Evolutionary conservation across 2,797 vertebrate genomes (phyloP), one percentile per base, ranked within the genome.

Genomic region (Neosilurus mollespiculum): DNA sequence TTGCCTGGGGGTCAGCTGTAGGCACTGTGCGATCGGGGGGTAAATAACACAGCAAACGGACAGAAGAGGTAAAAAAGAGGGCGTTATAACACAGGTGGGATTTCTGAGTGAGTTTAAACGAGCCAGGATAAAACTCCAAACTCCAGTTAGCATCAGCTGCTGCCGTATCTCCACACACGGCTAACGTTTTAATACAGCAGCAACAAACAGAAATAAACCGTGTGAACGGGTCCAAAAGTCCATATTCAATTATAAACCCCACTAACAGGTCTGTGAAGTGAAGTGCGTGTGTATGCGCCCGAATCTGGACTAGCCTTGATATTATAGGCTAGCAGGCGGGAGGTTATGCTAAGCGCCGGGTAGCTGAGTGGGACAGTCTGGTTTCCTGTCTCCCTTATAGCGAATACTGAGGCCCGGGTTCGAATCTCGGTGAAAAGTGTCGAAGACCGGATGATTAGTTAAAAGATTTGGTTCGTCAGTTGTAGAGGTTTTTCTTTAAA

Each of bases 311-410:
- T 1, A 34, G 24, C 18, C 2, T 6, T 7, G 18, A 30, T 26
- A 58, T 30, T 30, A 58, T 22, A 75, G 24, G 7, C 18, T 22
- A 34, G 10, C 0, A 5, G 72, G 2, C 1, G 0, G 3, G 0
- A 0, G 0, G 1, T 0, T 0, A 4, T 5, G 1, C 8, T 3
- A 30, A 0, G 2, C 9, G 7, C 4, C 1, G 3, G 6, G 71
- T 86, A 71, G 85, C 20, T 24, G 15, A 86, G 83, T 43, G 83
- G 84, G 0, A 49, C 4, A 6, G 0, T 12, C 0, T 1, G 0
- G 9, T 0, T 8, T 3, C 12, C 8, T 30, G 30, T 30, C 2
- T 9, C 2, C 0, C 0, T 0, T 0, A 0, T 0, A 9, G 4
- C 9, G 2, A 0, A 2, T 0, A 0, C 4, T 0, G 0, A 0